Evolutionary conservation across 35 echinoderm and acorn worm species (phyloP).

Genomic region (Lytechinus pictus): DNA sequence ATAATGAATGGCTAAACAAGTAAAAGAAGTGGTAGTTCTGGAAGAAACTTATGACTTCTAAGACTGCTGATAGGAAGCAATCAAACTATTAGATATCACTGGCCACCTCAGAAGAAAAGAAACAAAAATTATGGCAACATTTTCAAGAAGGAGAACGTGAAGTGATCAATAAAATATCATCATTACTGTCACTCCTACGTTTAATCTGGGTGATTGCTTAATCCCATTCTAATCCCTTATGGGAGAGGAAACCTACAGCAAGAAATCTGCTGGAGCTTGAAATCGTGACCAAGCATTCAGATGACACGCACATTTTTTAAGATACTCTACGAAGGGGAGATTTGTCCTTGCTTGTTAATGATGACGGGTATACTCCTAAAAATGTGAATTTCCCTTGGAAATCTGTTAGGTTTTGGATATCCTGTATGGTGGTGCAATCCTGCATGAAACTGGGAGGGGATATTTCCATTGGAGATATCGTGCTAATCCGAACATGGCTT

Average conservation of each 20-base stretch:
- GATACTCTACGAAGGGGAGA: background rate
- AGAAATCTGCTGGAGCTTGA: background rate
- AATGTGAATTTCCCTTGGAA: background rate
- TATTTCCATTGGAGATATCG: background rate
- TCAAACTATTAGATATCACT: background rate
- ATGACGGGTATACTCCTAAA: background rate
- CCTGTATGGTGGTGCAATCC: background rate
- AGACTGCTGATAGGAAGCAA: background rate
- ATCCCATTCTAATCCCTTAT: background rate
- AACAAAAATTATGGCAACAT: background rate
- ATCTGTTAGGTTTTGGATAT: slow-evolving; percentile 6
- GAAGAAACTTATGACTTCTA: too few species aligned
- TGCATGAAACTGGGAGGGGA: background rate
- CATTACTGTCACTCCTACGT: background rate
- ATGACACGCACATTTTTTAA: background rate
- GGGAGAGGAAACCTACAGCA: background rate
- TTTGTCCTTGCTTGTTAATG: background rate
- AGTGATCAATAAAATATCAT: background rate
- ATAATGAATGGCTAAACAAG: background rate
- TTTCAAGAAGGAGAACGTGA: background rate
- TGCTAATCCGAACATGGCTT: background rate
- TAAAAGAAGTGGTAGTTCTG: background rate
- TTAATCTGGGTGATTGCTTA: background rate
- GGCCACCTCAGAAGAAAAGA: background rate
- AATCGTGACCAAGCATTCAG: background rate